A percentile compares a stretch with the other conserved stretches of the same genome.
phyloP scores from a whole-genome alignment of 2,888 invertebrate species.

The Diachrysia chrysitis region DNA sequence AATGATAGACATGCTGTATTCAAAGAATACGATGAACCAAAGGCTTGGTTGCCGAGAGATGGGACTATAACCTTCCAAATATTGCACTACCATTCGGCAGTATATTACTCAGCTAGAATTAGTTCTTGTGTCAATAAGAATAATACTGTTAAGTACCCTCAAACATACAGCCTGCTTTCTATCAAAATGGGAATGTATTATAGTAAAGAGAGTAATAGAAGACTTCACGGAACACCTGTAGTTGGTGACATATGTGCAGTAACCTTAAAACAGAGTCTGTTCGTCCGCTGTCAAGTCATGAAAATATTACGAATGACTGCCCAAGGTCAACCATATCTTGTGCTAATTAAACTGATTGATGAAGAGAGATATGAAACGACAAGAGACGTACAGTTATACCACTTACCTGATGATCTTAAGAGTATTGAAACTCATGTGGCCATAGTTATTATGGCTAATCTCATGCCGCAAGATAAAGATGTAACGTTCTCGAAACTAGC shows the following conservation, averaged over 20 bases:
- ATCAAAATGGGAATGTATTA: slow-evolving; percentile 80
- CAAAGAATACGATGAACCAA: slow-evolving; percentile 85
- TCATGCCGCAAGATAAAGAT: slow-evolving; percentile 81
- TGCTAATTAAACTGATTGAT: slow-evolving; percentile 90
- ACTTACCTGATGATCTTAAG: slow-evolving; percentile 86
- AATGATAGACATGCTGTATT: slow-evolving; percentile 90
- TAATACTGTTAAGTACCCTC: slow-evolving; percentile 69
- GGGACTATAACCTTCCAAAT: slow-evolving; percentile 90
- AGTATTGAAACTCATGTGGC: slow-evolving; percentile 81
- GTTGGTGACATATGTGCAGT: slow-evolving; percentile 90
- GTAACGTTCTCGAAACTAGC: slow-evolving; percentile 78
- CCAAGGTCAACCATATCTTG: slow-evolving; percentile 69
- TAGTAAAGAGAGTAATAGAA: slow-evolving; percentile 74
- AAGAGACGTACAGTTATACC: slow-evolving; percentile 79
- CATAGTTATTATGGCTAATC: slow-evolving; percentile 75
- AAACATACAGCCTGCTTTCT: slow-evolving; percentile 73
- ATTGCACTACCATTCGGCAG: slow-evolving; percentile 89
- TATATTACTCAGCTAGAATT: slow-evolving; percentile 90
- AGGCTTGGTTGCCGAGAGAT: slow-evolving; percentile 85
- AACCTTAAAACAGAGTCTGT: slow-evolving; percentile 80
- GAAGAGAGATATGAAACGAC: slow-evolving; percentile 85
- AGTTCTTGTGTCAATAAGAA: slow-evolving; percentile 64
- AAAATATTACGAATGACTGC: slow-evolving; percentile 75
- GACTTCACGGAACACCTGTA: slow-evolving; percentile 77
- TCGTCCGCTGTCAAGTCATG: slow-evolving; percentile 88